Base-by-base conservation (phyloP, 2,797 vertebrate species). In the Thalassophryne amazonica region DNA sequence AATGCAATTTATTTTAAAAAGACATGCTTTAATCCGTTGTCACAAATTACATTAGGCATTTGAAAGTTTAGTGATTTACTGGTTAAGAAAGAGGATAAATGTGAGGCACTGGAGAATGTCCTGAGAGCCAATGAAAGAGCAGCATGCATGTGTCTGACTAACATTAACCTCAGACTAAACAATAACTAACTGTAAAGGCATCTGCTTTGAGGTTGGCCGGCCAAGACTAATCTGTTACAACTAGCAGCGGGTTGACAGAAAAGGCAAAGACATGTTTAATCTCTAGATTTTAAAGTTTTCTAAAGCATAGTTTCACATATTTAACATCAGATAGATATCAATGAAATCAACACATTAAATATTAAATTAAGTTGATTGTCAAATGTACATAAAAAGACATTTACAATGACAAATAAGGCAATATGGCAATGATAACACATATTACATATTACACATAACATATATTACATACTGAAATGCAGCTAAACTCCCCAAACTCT, bases 161-260 rank as follows among this genome's bases (percentile, higher is more conserved):
- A 81, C 79, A 78, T 86, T 81, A 73, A 80, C 67, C 60, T 65
- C 76, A 87, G 85, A 87, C 84, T 88, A 89, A 89, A 89, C 87
- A 88, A 82, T 56, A 73, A 79, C 63, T 51, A 70, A 79, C 63
- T 51, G 70, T 47, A 78, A 66, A 73, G 42, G 76, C 84, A 83
- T 81, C 78, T 85, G 83, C 70, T 80, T 66, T 67, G 75, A 84
- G 75, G 69, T 71, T 45, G 56, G 45, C 51, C 37, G 48, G 62
- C 62, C 34, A 46, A 31, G 45, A 33, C 56, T 72, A 70, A 83
- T 85, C 65, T 78, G 74, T 73, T 79, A 68, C 45, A 6, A 76
- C 69, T 69, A 66, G 46, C 49, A 69, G 62, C 27, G 55, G 39
- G 59, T 59, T 72, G 49, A 72, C 34, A 75, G 57, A 62, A 67